These are phyloP conservation scores for Charadrius vociferus DNA, from an alignment of 2,113 vertebrate genomes.

Conservation along the genomic window DNA sequence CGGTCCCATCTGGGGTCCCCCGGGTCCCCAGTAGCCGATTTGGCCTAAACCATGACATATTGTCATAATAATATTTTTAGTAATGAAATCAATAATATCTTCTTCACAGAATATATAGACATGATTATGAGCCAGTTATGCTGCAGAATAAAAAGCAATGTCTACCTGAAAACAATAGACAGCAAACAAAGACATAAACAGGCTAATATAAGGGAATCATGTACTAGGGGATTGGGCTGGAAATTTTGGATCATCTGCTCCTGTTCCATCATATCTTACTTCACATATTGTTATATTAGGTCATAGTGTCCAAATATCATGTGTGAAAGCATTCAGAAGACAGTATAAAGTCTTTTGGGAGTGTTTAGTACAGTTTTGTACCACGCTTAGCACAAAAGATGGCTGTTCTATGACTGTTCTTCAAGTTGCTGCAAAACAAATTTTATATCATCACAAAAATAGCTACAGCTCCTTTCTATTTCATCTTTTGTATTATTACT, in stretches of 20 bases:
- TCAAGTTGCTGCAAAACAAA: not conserved
- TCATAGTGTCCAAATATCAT: not conserved
- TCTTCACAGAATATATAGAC: not conserved
- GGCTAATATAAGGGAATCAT: not conserved
- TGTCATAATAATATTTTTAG: not conserved
- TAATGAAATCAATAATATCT: not conserved
- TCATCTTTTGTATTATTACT: not conserved
- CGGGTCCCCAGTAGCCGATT: too few species aligned
- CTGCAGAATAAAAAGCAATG: not conserved
- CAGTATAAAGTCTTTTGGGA: not conserved
- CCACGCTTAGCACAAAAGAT: not conserved
- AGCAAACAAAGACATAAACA: not conserved
- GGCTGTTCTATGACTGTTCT: not conserved
- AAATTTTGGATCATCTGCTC: not conserved
- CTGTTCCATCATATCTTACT: fast-evolving
- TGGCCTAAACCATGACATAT: too few species aligned
- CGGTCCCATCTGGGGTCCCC: too few species aligned
- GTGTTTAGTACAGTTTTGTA: not conserved
- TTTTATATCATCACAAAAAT: not conserved
- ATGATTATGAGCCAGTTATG: not conserved
- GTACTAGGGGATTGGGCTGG: not conserved
- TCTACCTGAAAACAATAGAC: not conserved
- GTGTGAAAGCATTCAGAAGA: not conserved
- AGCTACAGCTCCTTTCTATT: not conserved
- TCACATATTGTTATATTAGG: not conserved